A percentile compares a stretch with the other conserved stretches of the same genome.
phyloP scores from a whole-genome alignment of 2,113 vertebrate species.

The Nematolebias whitei region DNA sequence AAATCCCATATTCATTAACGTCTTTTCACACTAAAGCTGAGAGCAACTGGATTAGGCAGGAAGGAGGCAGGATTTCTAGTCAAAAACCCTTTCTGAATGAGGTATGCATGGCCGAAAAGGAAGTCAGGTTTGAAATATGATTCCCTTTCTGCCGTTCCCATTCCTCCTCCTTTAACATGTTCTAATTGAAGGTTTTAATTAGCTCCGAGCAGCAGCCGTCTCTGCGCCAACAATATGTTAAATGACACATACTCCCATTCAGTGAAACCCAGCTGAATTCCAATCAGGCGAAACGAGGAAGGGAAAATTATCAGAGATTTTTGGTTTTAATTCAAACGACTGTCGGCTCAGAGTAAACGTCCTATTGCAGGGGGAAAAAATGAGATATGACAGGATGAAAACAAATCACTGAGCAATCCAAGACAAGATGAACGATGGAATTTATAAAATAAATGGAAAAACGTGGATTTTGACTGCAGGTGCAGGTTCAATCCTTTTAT shows the following conservation, averaged over 20 bases:
- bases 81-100: constrained; percentile 44
- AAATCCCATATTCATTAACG: constrained; percentile 42
- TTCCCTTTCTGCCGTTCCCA: constrained; percentile 42
- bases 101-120: constrained; percentile 53
- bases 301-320: background rate
- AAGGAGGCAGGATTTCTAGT: constrained; percentile 21
- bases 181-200: constrained; percentile 76
- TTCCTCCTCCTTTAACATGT: constrained; percentile 37
- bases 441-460: constrained; percentile 30
- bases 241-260: constrained; percentile 52
- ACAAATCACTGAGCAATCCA: constrained; percentile 21
- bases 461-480: constrained; percentile 38
- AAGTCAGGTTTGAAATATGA: constrained; percentile 68
- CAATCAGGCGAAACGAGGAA: constrained; percentile 40
- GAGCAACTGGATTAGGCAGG: constrained; percentile 24
- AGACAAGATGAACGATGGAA: constrained; percentile 10
- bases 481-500: constrained; percentile 50
- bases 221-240: constrained; percentile 36
- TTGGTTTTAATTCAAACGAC: constrained; percentile 15
- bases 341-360: background rate
- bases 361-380: background rate
- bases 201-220: constrained; percentile 48
- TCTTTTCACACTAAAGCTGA: constrained; percentile 23
- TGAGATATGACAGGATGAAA: constrained; percentile 32
- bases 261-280: constrained; percentile 29